Conservation (phyloP, 2,888 invertebrate species). For the Pelosia muscerda region DNA sequence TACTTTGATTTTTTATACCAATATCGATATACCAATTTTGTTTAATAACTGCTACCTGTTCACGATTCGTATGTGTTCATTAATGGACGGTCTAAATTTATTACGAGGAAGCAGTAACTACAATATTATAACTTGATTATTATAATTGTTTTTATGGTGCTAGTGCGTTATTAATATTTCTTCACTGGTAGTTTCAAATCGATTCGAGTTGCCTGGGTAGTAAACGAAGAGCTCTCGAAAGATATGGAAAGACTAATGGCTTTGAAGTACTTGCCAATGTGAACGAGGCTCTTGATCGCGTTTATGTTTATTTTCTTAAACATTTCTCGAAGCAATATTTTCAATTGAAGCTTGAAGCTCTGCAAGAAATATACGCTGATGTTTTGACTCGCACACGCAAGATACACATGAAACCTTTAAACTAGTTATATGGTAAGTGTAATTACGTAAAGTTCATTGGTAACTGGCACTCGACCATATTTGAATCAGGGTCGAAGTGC, state of each 20-base stretch:
- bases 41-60: constrained; percentile 20
- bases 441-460: constrained; percentile 52
- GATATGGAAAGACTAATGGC: constrained; percentile 46
- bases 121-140: constrained; percentile 19
- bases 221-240: constrained; percentile 36
- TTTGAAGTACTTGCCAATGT: constrained; percentile 40
- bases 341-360: not conserved
- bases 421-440: constrained; percentile 38
- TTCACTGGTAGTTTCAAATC: constrained; percentile 19
- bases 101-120: constrained; percentile 32
- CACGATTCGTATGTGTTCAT: constrained; percentile 24
- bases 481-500: constrained; percentile 34
- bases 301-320: constrained; percentile 35
- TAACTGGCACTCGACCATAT: constrained; percentile 30
- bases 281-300: constrained; percentile 37
- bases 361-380: constrained; percentile 14
- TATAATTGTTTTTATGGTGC: constrained; percentile 25
- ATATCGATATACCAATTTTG: constrained; percentile 18
- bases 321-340: constrained; percentile 28
- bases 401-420: constrained; percentile 28
- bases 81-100: constrained; percentile 19
- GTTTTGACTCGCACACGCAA: constrained; percentile 1
- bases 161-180: constrained; percentile 2
- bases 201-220: constrained; percentile 36
- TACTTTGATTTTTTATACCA: constrained; percentile 14